Evolutionary conservation across 2,888 invertebrate genomes (phyloP), one percentile per base, ranked within the genome.

Genomic region (Drosophila borborema): DNA sequence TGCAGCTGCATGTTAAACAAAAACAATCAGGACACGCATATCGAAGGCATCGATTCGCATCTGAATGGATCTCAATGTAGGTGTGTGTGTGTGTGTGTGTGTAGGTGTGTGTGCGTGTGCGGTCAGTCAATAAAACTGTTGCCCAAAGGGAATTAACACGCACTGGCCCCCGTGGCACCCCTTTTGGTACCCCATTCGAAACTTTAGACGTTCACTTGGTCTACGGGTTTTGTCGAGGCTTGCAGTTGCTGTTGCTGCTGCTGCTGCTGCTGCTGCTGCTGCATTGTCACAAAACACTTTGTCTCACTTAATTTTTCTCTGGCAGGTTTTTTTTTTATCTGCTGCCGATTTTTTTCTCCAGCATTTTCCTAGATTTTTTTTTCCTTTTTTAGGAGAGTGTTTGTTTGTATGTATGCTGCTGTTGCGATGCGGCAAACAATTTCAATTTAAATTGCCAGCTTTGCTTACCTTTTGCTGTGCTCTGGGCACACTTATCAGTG

Each of bases 391-490:
- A 49, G 73, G 64, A 49, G 67, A 66, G 58, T 14, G 40, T n/a
- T 40, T n/a, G 40, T 56, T 51, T 63, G 69, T 74, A 53, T 64
- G 60, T 72, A 41, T 81, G 66, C 78, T 86, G 76, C 79, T 81
- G 80, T 80, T 81, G 85, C 80, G 77, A 72, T 86, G 75, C 73
- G 80, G 79, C 80, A 86, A 83, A 86, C 88, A 88, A 88, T 88
- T 86, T 88, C 86, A 86, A 81, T 86, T 88, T 86, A 88, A 88
- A 88, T 86, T 86, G 88, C 86, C 83, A 88, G 81, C 81, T 83
- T 86, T 83, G 83, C 81, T 88, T 86, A 86, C 86, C 86, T 88
- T 81, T 82, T 75, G 73, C 82, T 79, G 64, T 75, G 77, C 81
- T 77, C 77, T 81, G 86, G 88, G 88, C 80, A 86, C 88, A 86